Evolutionary conservation across 2,113 vertebrate species (phyloP), one percentile per base, ranked within the genome.

Genomic region (Corydoras sp.): DNA sequence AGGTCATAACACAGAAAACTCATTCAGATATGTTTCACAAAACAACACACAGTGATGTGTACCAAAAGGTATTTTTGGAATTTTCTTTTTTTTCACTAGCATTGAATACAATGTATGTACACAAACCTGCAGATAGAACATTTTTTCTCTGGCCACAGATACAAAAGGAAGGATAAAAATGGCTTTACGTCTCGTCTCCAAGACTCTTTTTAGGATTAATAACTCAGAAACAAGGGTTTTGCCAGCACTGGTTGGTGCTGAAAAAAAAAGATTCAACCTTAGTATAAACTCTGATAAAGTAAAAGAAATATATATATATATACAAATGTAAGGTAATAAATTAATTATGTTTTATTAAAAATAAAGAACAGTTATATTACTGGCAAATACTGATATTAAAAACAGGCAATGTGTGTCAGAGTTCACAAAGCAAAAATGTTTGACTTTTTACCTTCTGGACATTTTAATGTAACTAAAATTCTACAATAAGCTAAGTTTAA

Each of bases 61-160:
- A 53, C 5, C 49, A 53, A 10, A 53, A 10, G 10, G 13, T 14
- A 12, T 12, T 53, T 53, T 10, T 8, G 13, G 2, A 53, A 14
- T 53, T 6, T 53, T 10, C 10, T 6, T 10, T 8, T 13, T 12
- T 8, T 12, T 8, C 7, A 43, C 35, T 43, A 43, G 35, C 31
- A 24, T 15, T 29, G 51, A 49, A 13, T 10, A 88, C 3, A 32
- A 65, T 76, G 11, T 35, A 65, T 13, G 7, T 31, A 74, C 66
- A 73, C 85, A 83, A 83, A 94, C 95, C 91, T 96, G 94, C 51
- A 99, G 86, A 82, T 97, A 97, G 76, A 82, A 87, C 88, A 96
- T 96, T 82, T 98, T 99, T 79, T 99, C 97, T 86, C 97, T 95
- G 73, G 96, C 96, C 82, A 98, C 93, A 75, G 96, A 99, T 13